Base-by-base conservation (phyloP, 2,888 invertebrate genomes). In the Ennomos erosarius region DNA sequence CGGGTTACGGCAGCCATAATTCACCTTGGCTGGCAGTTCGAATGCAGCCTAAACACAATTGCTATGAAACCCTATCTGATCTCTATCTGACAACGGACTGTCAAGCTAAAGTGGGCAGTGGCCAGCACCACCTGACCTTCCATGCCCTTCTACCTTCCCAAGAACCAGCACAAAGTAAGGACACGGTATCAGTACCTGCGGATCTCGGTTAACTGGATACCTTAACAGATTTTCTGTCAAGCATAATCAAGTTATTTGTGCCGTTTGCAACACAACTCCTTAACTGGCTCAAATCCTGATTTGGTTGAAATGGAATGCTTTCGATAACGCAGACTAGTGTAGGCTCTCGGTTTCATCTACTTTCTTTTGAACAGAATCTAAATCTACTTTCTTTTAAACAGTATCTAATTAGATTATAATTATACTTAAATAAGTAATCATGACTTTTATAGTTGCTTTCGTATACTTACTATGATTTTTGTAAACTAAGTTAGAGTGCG, bases 231-330 rank as follows among this genome's bases (percentile, higher is more conserved):
- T 60, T 64, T 62, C 64, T 68, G 71, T 71, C 72, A 69, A 55
- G 55, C 59, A 62, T 73, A 73, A 75, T 71, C 71, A 74, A 75
- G 72, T 71, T 74, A 74, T 75, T 73, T 70, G 69, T 69, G 70
- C 59, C 59, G 53, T 59, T 73, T 70, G 66, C 69, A 55, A 64
- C 64, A 63, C 64, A 59, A 55, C 60, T 62, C 71, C 69, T 66
- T 70, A 70, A 64, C 64, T 67, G 64, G 70, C 62, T 46, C 55
- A 53, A 66, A 48, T 71, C 71, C 68, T 59, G 65, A 65, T 73
- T 71, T 65, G 67, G 64, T 67, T 49, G 51, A 63, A 65, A 62
- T 55, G 68, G 71, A 72, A 71, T 68, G 69, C 66, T 61, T 68
- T 67, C 64, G 67, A 68, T 60, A 64, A 57, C 55, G 39, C n/a